A percentile compares a stretch with the other conserved stretches of the same genome.
These are phyloP conservation scores for Dendrocincla tyrannina DNA, from an alignment of 2,797 vertebrate species.

Conservation along the genomic window DNA sequence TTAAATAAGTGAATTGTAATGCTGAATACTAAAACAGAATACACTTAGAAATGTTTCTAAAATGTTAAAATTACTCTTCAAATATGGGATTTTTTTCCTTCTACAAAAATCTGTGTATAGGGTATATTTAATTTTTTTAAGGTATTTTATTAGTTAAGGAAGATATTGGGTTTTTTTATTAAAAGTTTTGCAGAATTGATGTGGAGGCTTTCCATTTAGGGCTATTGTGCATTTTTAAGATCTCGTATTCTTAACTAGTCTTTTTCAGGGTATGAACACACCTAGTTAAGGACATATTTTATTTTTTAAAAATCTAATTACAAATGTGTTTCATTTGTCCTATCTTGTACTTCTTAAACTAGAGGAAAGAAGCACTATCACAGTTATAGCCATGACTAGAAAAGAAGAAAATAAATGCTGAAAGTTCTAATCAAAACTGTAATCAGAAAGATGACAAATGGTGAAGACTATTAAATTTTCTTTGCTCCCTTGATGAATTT, in stretches of 20 bases:
- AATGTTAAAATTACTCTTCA: background rate
- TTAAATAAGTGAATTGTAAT: background rate
- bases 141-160: background rate
- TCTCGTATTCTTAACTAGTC: background rate
- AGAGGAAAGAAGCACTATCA: constrained; percentile 36
- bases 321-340: constrained; percentile 21
- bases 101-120: background rate
- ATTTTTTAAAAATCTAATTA: background rate
- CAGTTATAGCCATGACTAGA: constrained; percentile 68
- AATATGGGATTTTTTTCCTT: background rate
- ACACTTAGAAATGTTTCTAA: background rate
- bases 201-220: background rate
- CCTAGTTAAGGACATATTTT: background rate
- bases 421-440: constrained; percentile 99
- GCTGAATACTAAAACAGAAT: background rate
- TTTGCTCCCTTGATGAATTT: constrained; percentile 96
- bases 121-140: background rate
- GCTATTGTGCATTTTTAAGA: background rate
- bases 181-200: background rate
- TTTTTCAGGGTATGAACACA: background rate
- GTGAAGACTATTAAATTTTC: constrained; percentile 96
- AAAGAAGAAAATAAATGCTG: constrained; percentile 90
- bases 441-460: constrained; percentile 96
- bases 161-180: background rate
- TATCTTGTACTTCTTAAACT: constrained; percentile 22